Base-by-base conservation (phyloP, 1,140 invertebrate species). In the Brachionus sp. region DNA sequence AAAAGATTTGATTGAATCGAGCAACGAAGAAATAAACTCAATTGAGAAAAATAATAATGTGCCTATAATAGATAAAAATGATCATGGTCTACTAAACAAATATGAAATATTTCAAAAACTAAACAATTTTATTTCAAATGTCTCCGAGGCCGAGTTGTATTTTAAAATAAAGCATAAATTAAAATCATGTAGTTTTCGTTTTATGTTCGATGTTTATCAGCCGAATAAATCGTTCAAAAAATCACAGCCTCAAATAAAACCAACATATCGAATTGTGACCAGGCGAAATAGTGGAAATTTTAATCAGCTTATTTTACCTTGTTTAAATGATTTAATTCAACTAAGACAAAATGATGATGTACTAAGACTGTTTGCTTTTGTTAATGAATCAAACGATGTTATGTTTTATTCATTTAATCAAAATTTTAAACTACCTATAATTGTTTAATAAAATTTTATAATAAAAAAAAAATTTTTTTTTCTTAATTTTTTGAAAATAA, bases 341-440 rank as follows among this genome's bases (percentile, higher is more conserved):
- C 16, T 75, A 4, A 29, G 23, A 16, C 19, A 75, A 25, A 23
- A 29, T 25, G 25, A 35, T 12, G 5, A 23, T 39, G 39, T 46
- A n/a, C 5, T 12, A 23, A 44, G 44, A 46, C 44, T 75, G 25
- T 75, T 75, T 29, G 39, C 39, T 0, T 75, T 75, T 75, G 39
- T 75, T 25, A 75, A 75, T n/a, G 70, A 75, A 9, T 50, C 70
- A 12, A 46, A 75, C 44, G 39, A 46, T 75, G 70, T 75, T 4
- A 75, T 75, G 70, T 75, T 75, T 46, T 75, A 75, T 75, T 44
- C n/a, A 46, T 75, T 75, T 33, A 75, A 75, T 29, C 19, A 35
- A 35, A 75, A 75, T 25, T 23, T 46, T 46, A 75, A 75, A 19
- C 46, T 75, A 5, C 70, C 70, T 29, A 50, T 75, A 50, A 12